These are phyloP conservation scores for Lithobates pipiens DNA, from an alignment of 2,797 vertebrate genomes.

Conservation along the genomic window DNA sequence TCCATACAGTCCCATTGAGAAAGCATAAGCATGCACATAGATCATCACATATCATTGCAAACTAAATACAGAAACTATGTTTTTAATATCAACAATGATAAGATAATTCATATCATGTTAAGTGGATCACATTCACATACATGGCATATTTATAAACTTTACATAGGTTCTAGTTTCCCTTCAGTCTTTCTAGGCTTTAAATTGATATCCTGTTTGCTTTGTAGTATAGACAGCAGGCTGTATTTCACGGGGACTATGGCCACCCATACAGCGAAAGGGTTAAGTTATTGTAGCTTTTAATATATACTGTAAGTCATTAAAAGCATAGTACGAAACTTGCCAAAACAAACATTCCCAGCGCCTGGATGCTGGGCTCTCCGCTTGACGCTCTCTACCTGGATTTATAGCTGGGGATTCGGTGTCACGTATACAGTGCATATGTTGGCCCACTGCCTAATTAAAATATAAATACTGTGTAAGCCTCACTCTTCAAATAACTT, in stretches of 20 bases:
- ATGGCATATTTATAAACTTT: no score
- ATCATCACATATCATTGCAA: no score
- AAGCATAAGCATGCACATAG: no score
- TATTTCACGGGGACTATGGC: slow-evolving; percentile 5
- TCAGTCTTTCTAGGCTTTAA: slow-evolving; percentile 6
- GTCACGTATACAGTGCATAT: slow-evolving; percentile 60
- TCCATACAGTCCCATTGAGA: no score
- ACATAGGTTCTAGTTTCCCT: background rate
- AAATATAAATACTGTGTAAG: slow-evolving; percentile 63
- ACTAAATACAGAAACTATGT: no score
- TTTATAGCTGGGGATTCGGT: slow-evolving; percentile 54
- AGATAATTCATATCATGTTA: no score
- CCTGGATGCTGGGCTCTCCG: slow-evolving; percentile 43
- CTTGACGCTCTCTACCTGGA: slow-evolving; percentile 54
- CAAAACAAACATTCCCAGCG: slow-evolving; percentile 56
- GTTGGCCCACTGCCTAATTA: slow-evolving; percentile 61
- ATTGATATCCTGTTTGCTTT: slow-evolving; percentile 23
- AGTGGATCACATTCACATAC: no score
- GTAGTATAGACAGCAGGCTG: slow-evolving; percentile 15
- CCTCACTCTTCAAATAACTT: slow-evolving; percentile 60
- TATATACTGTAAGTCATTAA: slow-evolving; percentile 54
- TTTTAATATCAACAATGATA: no score
- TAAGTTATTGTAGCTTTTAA: slow-evolving; percentile 51
- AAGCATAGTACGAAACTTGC: slow-evolving; percentile 45
- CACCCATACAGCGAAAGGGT: slow-evolving; percentile 55